These are phyloP conservation scores for Nothocercus julius DNA, from an alignment of 2,113 vertebrate species.

Conservation along the genomic window DNA sequence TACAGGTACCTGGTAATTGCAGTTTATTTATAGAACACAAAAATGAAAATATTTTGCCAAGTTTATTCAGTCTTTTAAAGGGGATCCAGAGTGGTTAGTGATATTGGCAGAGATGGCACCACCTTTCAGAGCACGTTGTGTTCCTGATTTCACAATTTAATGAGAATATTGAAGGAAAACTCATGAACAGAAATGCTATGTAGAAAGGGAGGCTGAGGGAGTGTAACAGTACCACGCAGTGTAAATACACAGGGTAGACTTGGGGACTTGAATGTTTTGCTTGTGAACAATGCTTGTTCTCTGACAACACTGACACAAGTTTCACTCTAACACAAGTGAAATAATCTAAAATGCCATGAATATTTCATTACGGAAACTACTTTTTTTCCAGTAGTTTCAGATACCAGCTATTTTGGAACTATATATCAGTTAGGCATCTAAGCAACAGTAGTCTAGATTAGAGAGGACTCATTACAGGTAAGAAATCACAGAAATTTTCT, in stretches of 20 bases:
- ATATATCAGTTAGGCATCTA: not conserved
- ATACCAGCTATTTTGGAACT: not conserved
- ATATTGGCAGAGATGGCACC: not conserved
- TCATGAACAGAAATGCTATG: not conserved
- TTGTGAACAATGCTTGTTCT: not conserved
- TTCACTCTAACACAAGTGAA: not conserved
- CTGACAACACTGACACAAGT: not conserved
- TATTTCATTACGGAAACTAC: not conserved
- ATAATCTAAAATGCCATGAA: not conserved
- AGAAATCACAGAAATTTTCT: not conserved
- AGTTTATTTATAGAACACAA: not conserved
- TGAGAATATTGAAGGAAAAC: not conserved
- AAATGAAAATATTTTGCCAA: not conserved
- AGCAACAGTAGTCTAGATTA: not conserved
- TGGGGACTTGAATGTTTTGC: not conserved
- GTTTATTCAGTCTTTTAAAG: constrained; percentile 3
- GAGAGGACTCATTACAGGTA: not conserved
- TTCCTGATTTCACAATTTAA: not conserved
- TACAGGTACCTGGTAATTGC: not conserved
- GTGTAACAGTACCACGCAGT: not conserved
- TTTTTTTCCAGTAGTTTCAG: not conserved
- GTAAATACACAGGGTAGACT: not conserved
- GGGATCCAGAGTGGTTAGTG: not conserved
- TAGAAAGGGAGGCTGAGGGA: not conserved
- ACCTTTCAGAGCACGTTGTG: not conserved